Percentiles rank a stretch among this genome's conserved stretches.
phyloP scores from a whole-genome alignment of 2,797 vertebrate genomes.

The Poliocrania exsul region DNA sequence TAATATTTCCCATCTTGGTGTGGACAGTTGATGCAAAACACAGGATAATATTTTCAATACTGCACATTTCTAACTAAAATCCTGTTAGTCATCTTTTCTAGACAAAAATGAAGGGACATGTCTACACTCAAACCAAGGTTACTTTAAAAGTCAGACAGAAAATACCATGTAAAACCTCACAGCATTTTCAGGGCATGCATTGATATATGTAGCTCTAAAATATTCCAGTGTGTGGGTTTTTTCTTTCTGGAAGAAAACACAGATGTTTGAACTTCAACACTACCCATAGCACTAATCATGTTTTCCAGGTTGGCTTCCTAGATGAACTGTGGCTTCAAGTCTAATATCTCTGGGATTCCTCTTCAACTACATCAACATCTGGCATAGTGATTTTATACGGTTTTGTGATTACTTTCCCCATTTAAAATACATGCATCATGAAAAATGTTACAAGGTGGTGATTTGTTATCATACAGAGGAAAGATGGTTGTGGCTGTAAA shows the following conservation, averaged over 20 bases:
- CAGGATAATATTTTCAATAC: slow-evolving; percentile 29
- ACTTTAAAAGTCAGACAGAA: slow-evolving; percentile 37
- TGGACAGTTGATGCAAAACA: slow-evolving; percentile 24
- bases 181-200: not conserved
- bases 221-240: not conserved
- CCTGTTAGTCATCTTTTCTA: slow-evolving; percentile 34
- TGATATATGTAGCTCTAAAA: slow-evolving; percentile 25
- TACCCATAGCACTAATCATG: slow-evolving; percentile 6
- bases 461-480: not conserved
- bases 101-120: slow-evolving; percentile 15
- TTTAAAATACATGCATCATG: not conserved
- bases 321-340: slow-evolving; percentile 20
- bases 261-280: not conserved
- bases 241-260: slow-evolving; percentile 10
- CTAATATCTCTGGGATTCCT: slow-evolving; percentile 19
- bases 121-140: not conserved
- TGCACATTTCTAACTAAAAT: slow-evolving; percentile 3
- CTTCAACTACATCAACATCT: slow-evolving; percentile 26
- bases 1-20: slow-evolving; percentile 27
- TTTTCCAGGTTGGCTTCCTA: slow-evolving; percentile 58
- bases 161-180: not conserved
- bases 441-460: not conserved
- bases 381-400: not conserved
- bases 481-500: not conserved
- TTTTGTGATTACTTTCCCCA: not conserved